A percentile compares a stretch with the other conserved stretches of the same genome.
phyloP scores from a whole-genome alignment of 2,113 vertebrate genomes.

The Corythoichthys intestinalis region DNA sequence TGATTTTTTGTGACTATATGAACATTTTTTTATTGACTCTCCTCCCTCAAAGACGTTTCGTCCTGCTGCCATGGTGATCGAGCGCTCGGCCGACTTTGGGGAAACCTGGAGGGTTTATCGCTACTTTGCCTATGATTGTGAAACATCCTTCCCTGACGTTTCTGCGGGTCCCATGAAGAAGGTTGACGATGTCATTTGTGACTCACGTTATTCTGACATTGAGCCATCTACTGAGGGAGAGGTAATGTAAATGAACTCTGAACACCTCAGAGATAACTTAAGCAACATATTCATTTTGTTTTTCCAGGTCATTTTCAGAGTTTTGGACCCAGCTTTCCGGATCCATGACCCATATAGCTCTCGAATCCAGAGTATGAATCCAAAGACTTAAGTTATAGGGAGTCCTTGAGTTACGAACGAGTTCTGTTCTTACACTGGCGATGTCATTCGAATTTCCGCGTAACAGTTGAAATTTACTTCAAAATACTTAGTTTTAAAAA shows the following conservation, averaged over 20 bases:
- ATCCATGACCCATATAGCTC: slow-evolving; percentile 95
- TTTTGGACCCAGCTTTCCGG: slow-evolving; percentile 90
- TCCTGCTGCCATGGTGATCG: slow-evolving; percentile 92
- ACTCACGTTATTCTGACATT: slow-evolving; percentile 94
- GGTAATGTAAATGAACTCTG: slow-evolving; percentile 58
- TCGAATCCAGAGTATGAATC: slow-evolving; percentile 87
- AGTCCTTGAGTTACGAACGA: no score
- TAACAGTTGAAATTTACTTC: no score
- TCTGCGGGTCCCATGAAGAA: slow-evolving; percentile 88
- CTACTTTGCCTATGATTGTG: slow-evolving; percentile 96
- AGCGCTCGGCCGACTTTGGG: slow-evolving; percentile 93
- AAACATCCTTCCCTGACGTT: slow-evolving; percentile 81
- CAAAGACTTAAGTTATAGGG: no score
- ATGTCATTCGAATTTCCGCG: no score
- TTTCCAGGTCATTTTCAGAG: slow-evolving; percentile 90
- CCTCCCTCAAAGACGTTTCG: slow-evolving; percentile 82
- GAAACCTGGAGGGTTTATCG: slow-evolving; percentile 90
- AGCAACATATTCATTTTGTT: not conserved
- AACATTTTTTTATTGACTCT: not conserved
- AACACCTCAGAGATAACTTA: not conserved
- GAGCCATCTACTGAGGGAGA: slow-evolving; percentile 96
- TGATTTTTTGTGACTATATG: not conserved
- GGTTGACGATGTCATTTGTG: slow-evolving; percentile 94
- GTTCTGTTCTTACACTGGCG: no score
- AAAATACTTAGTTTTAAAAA: no score